phyloP scores from a whole-genome alignment of 2,888 invertebrate genomes.

The Tenodera sinensis region DNA sequence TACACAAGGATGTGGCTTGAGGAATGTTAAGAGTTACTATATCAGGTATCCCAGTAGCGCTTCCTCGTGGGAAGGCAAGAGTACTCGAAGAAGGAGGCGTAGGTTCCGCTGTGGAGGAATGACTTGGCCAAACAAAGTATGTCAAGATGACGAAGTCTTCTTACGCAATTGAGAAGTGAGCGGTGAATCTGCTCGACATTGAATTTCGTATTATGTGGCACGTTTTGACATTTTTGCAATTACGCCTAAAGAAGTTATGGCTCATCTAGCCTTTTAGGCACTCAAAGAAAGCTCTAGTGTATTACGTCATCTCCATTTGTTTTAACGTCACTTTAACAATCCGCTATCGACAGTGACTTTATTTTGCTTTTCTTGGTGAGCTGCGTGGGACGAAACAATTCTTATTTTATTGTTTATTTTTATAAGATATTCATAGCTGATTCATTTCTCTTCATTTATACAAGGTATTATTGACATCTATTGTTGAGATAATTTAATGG shows the following conservation, averaged over 20 bases:
- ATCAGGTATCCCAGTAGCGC: too few relatives aligned
- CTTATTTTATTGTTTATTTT: too few relatives aligned
- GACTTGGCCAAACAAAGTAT: not conserved
- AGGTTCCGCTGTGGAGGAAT: not conserved
- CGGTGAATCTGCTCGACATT: not conserved
- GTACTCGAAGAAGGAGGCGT: not conserved
- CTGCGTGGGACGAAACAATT: too few relatives aligned
- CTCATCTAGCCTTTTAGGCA: not conserved
- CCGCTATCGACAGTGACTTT: not conserved
- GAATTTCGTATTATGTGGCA: not conserved
- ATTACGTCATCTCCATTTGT: not conserved
- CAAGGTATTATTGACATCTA: too few relatives aligned
- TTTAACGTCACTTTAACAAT: not conserved
- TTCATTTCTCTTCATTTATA: too few relatives aligned
- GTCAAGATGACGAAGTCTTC: not conserved
- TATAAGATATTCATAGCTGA: too few relatives aligned
- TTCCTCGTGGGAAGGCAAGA: too few relatives aligned
- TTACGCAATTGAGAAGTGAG: not conserved
- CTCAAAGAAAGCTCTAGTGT: not conserved
- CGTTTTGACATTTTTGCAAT: not conserved
- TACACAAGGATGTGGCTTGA: too few relatives aligned
- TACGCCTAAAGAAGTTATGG: not conserved
- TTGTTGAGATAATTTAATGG: too few relatives aligned
- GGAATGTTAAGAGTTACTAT: too few relatives aligned
- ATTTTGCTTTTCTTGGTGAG: not conserved